Base-by-base conservation (phyloP, 2,797 vertebrate species). In the Selene dorsalis region DNA sequence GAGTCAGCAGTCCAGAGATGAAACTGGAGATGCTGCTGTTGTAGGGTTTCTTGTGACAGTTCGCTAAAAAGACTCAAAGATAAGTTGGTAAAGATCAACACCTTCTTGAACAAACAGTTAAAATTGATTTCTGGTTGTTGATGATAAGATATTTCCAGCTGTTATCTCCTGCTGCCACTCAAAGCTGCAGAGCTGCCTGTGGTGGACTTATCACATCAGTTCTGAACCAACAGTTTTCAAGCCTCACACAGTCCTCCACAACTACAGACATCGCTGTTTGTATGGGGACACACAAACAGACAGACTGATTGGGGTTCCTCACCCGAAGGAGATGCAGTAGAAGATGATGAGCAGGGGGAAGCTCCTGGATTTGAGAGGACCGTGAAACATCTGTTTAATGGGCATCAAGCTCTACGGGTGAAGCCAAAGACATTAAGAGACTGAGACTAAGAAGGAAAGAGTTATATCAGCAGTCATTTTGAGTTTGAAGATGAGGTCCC, bases 321-420 rank as follows among this genome's bases (percentile, higher is more conserved):
- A 95, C 94, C 95, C 92, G 35, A 96, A 96, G 4, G 95, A 95
- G 77, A 95, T 95, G 89, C 93, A 94, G 92, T 90, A 95, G 87
- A 95, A 96, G 80, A 95, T 58, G 78, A 94, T n/a, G 56, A 94
- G 73, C 68, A 96, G 83, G 10, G 75, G 28, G 4, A 90, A 4
- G 71, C 94, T 95, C 61, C 92, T 92, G 73, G 86, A 69, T 60
- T 43, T 86, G 45, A 95, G 87, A 0, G 75, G 22, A 11, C 69
- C 80, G 0, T 20, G 77, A 66, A 95, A 94, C 45, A 95, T 87
- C 61, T 88, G 88, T 41, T 77, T 83, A 4, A 95, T 75, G 0
- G 94, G 94, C 4, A 20, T 22, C 65, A 92, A 20, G 0, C 14
- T 90, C 94, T 95, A 84, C 4, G 62, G 73, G 30, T 43, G 13